Percentiles rank a stretch among this genome's conserved stretches.
These are phyloP conservation scores for Neelides folsomi DNA, from an alignment of 2,888 invertebrate genomes.

Conservation along the genomic window DNA sequence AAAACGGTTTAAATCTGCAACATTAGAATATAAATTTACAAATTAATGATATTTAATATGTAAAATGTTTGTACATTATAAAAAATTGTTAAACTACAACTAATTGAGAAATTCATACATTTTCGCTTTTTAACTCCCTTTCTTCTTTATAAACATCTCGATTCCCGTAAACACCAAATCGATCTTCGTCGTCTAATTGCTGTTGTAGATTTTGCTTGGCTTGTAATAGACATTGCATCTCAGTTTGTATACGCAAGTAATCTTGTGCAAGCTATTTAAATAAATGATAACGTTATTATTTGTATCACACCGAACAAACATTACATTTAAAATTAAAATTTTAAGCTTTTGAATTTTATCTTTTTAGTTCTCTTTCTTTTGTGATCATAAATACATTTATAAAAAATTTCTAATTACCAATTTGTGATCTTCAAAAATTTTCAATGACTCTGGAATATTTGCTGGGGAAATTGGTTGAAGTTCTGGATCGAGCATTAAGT, in stretches of 20 bases:
- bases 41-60: neutral
- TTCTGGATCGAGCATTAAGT: constrained; percentile 66
- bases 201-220: constrained; percentile 62
- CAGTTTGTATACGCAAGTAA: constrained; percentile 75
- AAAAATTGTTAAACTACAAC: neutral
- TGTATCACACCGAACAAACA: no score
- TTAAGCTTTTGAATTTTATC: constrained; percentile 1
- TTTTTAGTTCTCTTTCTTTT: constrained; percentile 4
- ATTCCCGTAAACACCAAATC: constrained; percentile 36
- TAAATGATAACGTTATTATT: constrained; percentile 24
- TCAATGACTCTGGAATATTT: constrained; percentile 58
- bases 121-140: constrained; percentile 54
- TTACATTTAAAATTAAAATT: neutral
- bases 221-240: constrained; percentile 64
- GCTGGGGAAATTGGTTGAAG: constrained; percentile 73
- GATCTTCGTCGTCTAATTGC: constrained; percentile 45
- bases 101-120: constrained; percentile 41
- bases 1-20: neutral
- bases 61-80: neutral
- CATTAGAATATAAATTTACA: constrained; percentile 2
- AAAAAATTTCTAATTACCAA: constrained; percentile 32
- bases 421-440: constrained; percentile 78
- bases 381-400: neutral
- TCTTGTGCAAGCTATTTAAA: constrained; percentile 60
- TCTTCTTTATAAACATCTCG: constrained; percentile 47